Percentiles rank a stretch among this genome's conserved stretches.
phyloP scores from a whole-genome alignment of 2,888 invertebrate species.

The Congeria kusceri region DNA sequence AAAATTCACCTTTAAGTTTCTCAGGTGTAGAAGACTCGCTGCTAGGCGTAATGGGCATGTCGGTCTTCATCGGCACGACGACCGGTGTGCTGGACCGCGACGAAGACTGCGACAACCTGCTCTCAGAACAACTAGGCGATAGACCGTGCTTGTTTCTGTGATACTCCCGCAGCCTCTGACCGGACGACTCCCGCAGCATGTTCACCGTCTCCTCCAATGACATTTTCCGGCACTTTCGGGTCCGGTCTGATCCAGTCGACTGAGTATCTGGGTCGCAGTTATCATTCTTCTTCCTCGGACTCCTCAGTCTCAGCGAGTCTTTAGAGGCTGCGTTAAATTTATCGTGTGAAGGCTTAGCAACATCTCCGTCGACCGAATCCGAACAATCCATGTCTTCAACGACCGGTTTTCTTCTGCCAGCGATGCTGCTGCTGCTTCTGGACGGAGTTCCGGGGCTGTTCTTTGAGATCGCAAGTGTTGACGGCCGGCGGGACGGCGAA shows the following conservation, averaged over 20 bases:
- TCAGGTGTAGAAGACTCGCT: conserved; percentile 41
- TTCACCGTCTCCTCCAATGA: conserved; percentile 42
- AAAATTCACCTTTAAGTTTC: not conserved
- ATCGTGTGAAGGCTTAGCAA: not conserved
- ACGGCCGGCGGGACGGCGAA: not conserved
- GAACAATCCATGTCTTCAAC: not conserved
- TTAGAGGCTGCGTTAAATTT: not conserved
- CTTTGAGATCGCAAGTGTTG: not conserved
- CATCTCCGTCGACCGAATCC: not conserved
- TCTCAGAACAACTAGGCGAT: not conserved
- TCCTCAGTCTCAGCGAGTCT: not conserved
- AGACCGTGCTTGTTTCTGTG: not conserved
- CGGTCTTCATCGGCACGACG: conserved; percentile 51
- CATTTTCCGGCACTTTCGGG: conserved; percentile 1
- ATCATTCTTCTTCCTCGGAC: not conserved
- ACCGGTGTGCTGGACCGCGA: conserved; percentile 52
- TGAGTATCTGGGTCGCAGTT: too few relatives aligned
- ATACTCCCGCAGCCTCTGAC: not conserved
- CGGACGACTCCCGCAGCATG: conserved; percentile 27
- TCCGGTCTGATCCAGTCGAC: not conserved
- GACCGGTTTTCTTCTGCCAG: not conserved
- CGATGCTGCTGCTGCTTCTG: not conserved
- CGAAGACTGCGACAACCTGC: conserved; percentile 18
- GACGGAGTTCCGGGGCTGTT: not conserved
- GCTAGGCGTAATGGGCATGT: conserved; percentile 47